Conservation (phyloP, 35 echinoderm and acorn worm genomes). For the Diadema setosum region DNA sequence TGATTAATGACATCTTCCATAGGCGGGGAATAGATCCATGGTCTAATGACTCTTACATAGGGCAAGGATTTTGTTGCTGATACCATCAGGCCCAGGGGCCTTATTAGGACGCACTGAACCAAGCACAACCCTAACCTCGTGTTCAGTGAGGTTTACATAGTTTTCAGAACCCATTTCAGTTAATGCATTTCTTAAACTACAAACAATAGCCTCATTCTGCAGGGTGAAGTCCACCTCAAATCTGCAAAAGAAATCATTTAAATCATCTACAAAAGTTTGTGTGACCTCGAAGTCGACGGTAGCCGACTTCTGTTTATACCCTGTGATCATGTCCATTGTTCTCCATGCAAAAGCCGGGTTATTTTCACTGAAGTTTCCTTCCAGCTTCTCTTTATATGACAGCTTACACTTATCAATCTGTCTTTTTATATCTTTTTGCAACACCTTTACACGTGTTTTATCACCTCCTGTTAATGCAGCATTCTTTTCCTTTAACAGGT, state of each 20-base stretch:
- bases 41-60: no score
- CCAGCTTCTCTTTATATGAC: slow-evolving; percentile 26
- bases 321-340: background rate
- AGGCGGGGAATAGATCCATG: background rate
- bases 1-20: background rate
- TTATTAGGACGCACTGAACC: background rate
- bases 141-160: no score
- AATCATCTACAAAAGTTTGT: background rate
- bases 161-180: background rate
- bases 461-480: slow-evolving; percentile 1
- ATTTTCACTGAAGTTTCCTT: no score
- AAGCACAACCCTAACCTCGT: background rate
- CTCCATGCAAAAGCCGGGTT: background rate
- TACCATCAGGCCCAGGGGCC: background rate
- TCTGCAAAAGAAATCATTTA: background rate
- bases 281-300: background rate
- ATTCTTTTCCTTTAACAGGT: slow-evolving; percentile 36
- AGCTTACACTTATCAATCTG: slow-evolving; percentile 7
- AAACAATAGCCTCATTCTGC: background rate
- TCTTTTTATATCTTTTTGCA: slow-evolving; percentile 34
- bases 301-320: background rate
- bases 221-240: background rate
- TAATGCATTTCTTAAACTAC: background rate
- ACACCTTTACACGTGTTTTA: slow-evolving; percentile 1
- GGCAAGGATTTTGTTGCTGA: background rate